phyloP scores from a whole-genome alignment of 2,888 invertebrate species.

The Dicranocentrus wangi region DNA sequence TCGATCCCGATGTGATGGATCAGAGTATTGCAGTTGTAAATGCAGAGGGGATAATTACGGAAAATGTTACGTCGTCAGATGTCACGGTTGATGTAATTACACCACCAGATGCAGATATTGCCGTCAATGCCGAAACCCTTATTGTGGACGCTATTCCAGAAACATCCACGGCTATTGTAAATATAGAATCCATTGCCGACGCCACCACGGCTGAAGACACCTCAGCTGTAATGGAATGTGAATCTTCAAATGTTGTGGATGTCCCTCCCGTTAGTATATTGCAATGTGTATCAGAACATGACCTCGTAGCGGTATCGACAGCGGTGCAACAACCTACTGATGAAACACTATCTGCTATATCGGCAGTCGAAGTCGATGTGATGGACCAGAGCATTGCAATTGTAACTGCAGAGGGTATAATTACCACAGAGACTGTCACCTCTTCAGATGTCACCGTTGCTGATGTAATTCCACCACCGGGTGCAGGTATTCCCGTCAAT shows the following conservation, averaged over 20 bases:
- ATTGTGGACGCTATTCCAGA: constrained; percentile 4
- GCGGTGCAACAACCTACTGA: not conserved
- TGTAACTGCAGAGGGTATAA: not conserved
- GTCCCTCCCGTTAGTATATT: not conserved
- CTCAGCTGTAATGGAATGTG: constrained; percentile 9
- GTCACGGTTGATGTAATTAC: constrained; percentile 7
- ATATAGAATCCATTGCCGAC: not conserved
- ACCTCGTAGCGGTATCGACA: not conserved
- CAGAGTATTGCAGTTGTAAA: not conserved
- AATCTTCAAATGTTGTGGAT: constrained; percentile 19
- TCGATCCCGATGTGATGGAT: not conserved
- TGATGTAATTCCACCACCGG: not conserved
- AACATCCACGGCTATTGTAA: not conserved
- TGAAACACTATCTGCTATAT: not conserved
- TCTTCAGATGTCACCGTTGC: not conserved
- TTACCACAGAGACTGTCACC: constrained; percentile 16
- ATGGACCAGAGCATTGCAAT: not conserved
- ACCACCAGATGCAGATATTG: not conserved
- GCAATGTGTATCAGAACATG: constrained; percentile 13
- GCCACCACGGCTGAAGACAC: not conserved
- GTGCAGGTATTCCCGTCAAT: not conserved
- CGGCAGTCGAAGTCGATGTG: constrained; percentile 5
- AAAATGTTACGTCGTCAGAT: constrained; percentile 17
- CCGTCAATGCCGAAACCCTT: constrained; percentile 3
- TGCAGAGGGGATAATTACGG: not conserved